These are phyloP conservation scores for Anastrepha obliqua DNA, from an alignment of 1,140 invertebrate species.

Conservation along the genomic window DNA sequence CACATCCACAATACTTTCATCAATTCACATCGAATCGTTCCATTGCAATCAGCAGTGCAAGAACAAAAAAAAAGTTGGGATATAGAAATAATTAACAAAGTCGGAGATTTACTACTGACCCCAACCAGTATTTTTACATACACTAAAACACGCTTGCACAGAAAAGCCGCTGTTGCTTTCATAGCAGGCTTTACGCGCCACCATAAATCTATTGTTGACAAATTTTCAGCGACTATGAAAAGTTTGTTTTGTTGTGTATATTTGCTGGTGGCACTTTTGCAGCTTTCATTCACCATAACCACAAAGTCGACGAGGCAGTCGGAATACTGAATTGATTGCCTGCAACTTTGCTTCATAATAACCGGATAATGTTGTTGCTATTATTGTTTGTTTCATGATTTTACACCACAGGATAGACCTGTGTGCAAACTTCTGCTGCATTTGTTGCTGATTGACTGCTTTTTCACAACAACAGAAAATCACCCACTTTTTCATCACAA, in stretches of 20 bases:
- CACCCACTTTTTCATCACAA: too few species aligned
- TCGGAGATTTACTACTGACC: too few species aligned
- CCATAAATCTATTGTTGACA: not conserved
- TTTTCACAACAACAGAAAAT: not conserved
- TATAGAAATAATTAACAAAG: too few species aligned
- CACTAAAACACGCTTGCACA: too few species aligned
- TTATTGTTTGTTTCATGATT: not conserved
- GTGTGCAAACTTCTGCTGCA: not conserved
- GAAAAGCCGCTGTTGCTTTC: too few species aligned
- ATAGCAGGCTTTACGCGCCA: not conserved
- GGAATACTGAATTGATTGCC: not conserved
- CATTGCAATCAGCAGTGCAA: too few species aligned
- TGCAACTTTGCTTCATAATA: not conserved
- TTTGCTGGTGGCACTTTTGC: not conserved
- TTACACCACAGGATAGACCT: not conserved
- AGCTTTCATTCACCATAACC: not conserved
- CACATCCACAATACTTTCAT: too few species aligned
- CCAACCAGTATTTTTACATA: too few species aligned
- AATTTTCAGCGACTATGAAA: not conserved
- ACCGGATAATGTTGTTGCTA: not conserved
- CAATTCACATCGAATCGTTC: too few species aligned
- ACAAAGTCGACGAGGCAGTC: not conserved
- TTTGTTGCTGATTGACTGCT: not conserved
- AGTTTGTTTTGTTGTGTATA: not conserved
- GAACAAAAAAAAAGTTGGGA: too few species aligned